Conservation (phyloP, 1,140 invertebrate species). For the Penaeus vannamei region DNA sequence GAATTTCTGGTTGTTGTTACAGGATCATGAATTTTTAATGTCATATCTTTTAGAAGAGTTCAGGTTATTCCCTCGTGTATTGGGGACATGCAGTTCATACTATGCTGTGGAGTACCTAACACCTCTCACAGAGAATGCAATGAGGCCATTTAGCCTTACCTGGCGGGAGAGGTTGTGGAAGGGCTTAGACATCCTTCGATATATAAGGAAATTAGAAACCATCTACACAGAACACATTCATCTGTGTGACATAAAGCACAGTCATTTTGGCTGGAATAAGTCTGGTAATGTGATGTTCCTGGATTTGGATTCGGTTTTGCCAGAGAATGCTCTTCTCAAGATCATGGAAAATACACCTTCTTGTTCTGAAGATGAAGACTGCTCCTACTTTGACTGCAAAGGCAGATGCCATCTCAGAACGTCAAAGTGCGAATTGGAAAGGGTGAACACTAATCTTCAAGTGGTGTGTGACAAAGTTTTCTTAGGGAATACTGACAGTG, state of each 20-base stretch:
- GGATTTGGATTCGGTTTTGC: constrained; percentile 60
- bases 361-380: constrained; percentile 63
- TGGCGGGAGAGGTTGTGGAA: constrained; percentile 53
- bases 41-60: constrained; percentile 52
- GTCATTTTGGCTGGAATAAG: constrained; percentile 65
- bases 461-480: constrained; percentile 65
- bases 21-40: constrained; percentile 64
- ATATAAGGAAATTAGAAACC: constrained; percentile 49
- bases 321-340: constrained; percentile 44
- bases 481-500: constrained; percentile 48
- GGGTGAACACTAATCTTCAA: constrained; percentile 64
- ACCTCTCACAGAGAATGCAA: constrained; percentile 55
- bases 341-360: constrained; percentile 53
- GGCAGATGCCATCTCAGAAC: constrained; percentile 52
- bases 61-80: constrained; percentile 51
- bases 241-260: constrained; percentile 66
- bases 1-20: constrained; percentile 55
- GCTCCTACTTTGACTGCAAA: constrained; percentile 64
- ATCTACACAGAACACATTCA: constrained; percentile 58
- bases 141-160: constrained; percentile 39
- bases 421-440: constrained; percentile 42
- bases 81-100: constrained; percentile 60
- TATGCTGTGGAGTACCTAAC: constrained; percentile 61
- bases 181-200: constrained; percentile 61
- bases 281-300: constrained; percentile 51